Percentiles rank a stretch among this genome's conserved stretches.
Evolutionary conservation across 2,113 vertebrate genomes (phyloP).

Genomic region (Microtus oregoni): DNA sequence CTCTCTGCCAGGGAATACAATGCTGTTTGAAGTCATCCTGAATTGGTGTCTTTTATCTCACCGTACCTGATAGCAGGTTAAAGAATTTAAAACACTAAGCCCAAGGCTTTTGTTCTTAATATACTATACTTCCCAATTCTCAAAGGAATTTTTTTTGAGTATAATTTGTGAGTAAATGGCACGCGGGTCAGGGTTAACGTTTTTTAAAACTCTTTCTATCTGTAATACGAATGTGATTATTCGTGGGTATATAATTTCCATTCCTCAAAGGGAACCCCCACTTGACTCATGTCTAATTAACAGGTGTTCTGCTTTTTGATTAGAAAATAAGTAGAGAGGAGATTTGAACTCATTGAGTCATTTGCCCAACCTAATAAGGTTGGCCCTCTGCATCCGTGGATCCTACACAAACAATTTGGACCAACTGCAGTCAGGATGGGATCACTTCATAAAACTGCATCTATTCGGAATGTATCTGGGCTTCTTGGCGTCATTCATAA

Average conservation of each 20-base stretch:
- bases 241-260: background rate
- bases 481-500: background rate
- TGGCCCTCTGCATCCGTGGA: background rate
- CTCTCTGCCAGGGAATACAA: background rate
- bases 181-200: background rate
- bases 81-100: constrained; percentile 3
- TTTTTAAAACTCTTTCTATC: background rate
- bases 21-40: background rate
- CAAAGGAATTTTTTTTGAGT: background rate
- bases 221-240: background rate
- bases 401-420: background rate
- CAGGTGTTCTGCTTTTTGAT: background rate
- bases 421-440: background rate
- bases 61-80: background rate
- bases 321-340: constrained; percentile 53
- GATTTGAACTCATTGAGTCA: constrained; percentile 53
- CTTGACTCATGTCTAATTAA: background rate
- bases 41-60: background rate
- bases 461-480: background rate
- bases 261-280: background rate
- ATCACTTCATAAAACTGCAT: background rate
- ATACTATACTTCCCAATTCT: background rate
- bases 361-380: constrained; percentile 4
- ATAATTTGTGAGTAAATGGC: background rate
- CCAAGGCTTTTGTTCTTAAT: background rate